Percentiles rank a stretch among this genome's conserved stretches.
Conservation (phyloP, 2,797 vertebrate species). For the Falco naumanni region DNA sequence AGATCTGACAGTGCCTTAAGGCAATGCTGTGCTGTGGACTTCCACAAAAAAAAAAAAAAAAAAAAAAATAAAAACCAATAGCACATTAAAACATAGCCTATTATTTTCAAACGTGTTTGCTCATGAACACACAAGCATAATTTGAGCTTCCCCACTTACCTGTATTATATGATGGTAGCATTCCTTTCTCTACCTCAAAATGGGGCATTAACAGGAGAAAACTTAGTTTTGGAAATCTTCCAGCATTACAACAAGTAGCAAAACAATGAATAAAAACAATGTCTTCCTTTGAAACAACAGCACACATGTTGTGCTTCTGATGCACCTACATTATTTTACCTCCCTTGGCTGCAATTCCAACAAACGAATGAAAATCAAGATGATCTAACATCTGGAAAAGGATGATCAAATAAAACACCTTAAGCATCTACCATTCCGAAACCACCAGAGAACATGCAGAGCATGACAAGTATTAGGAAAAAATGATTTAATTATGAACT, state of each 20-base stretch:
- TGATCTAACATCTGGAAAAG: not conserved
- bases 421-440: not conserved
- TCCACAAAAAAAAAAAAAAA: not conserved
- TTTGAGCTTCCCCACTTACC: not conserved
- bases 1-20: not conserved
- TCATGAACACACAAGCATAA: not conserved
- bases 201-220: not conserved
- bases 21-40: not conserved
- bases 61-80: not conserved
- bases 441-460: not conserved
- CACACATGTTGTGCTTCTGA: not conserved
- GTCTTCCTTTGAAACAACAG: not conserved
- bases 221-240: not conserved
- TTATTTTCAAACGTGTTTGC: not conserved
- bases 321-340: not conserved
- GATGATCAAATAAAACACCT: not conserved
- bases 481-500: not conserved
- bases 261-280: not conserved
- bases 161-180: not conserved
- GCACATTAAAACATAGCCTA: not conserved
- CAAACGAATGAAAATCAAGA: not conserved
- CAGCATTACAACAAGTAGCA: not conserved
- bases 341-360: not conserved
- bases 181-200: not conserved
- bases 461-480: not conserved